A percentile compares a stretch with the other conserved stretches of the same genome.
Evolutionary conservation across 2,113 vertebrate species (phyloP).

Genomic region (Myiopsitta monachus): DNA sequence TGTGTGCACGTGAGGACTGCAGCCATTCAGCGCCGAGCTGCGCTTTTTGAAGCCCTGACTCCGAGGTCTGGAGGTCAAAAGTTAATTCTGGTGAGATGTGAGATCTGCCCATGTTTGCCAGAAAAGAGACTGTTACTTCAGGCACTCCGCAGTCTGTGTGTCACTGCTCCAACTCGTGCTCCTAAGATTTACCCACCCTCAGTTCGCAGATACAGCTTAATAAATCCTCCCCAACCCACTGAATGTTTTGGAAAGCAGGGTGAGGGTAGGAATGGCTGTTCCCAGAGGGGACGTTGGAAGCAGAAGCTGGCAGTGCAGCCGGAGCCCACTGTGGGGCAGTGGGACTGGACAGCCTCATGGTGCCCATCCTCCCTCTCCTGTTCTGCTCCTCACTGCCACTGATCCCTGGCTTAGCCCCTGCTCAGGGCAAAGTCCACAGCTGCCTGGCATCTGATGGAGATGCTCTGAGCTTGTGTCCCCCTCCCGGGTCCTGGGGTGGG

Average conservation of each 20-base stretch:
- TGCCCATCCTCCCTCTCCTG: background rate
- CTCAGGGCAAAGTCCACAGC: background rate
- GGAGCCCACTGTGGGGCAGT: background rate
- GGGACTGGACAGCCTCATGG: background rate
- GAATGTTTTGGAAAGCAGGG: background rate
- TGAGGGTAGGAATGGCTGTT: background rate
- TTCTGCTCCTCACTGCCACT: accelerated
- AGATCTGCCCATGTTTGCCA: background rate
- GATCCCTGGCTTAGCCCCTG: background rate
- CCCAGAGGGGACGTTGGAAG: background rate
- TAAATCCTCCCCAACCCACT: background rate
- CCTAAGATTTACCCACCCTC: background rate
- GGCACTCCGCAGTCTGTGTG: conserved; percentile 22
- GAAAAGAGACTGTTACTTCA: conserved; percentile 33
- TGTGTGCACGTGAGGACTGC: background rate
- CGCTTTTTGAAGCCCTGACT: background rate
- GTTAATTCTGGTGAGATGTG: conserved; percentile 40
- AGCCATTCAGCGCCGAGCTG: background rate
- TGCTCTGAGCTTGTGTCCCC: background rate
- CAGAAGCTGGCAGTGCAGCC: background rate
- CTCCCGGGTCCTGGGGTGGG: background rate
- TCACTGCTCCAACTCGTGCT: background rate
- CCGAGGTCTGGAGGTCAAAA: conserved; percentile 42
- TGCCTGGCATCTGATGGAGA: background rate
- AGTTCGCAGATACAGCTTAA: background rate